Percentiles rank a stretch among this genome's conserved stretches.
Conservation (phyloP, 2,113 vertebrate species). For the Parotia lawesii region DNA sequence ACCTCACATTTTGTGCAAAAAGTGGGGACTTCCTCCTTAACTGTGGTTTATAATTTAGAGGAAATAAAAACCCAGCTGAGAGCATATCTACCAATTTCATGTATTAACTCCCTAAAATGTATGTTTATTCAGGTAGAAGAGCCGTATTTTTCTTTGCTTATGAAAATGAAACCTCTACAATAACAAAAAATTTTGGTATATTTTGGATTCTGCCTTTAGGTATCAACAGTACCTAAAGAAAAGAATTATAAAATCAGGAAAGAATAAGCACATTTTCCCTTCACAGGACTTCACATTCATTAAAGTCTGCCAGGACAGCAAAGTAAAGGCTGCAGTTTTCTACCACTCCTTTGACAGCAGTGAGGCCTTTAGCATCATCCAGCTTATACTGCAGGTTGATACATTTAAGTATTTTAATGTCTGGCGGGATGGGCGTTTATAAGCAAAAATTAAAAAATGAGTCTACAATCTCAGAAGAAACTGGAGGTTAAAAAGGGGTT, state of each 20-base stretch:
- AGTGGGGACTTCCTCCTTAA: neutral
- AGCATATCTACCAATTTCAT: neutral
- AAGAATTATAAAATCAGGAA: neutral
- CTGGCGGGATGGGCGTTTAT: accelerated
- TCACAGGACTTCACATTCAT: accelerated
- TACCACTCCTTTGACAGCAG: neutral
- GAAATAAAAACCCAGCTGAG: neutral
- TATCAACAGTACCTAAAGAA: neutral
- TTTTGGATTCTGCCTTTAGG: neutral
- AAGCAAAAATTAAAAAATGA: neutral
- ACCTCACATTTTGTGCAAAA: neutral
- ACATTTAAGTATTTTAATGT: neutral
- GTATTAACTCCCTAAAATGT: neutral
- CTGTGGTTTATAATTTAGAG: neutral
- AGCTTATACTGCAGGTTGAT: neutral
- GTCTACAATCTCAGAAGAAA: neutral
- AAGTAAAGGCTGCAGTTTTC: neutral
- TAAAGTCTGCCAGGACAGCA: neutral
- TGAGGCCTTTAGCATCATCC: neutral
- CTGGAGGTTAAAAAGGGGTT: neutral
- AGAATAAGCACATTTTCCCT: neutral
- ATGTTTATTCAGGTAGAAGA: neutral
- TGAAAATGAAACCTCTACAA: neutral
- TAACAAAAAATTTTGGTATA: neutral
- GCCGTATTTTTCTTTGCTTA: neutral